These are phyloP conservation scores for Boleophthalmus pectinirostris DNA, from an alignment of 2,113 vertebrate genomes.

Conservation along the genomic window DNA sequence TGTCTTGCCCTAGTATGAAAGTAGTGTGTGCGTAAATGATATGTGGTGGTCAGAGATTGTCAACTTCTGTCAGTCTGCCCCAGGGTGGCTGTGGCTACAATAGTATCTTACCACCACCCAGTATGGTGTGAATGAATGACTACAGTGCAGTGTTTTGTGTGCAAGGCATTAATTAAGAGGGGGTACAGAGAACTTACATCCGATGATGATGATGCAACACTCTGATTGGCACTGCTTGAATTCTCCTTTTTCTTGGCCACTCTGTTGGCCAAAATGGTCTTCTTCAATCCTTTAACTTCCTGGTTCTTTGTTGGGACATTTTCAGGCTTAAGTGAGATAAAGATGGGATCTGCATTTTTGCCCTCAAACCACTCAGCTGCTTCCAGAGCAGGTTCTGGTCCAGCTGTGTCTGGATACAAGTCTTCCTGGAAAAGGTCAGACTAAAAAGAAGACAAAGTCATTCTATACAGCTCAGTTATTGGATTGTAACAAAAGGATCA, in stretches of 20 bases:
- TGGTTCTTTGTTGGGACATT: conserved; percentile 92
- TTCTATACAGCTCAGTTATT: neutral
- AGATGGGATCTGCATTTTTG: conserved; percentile 88
- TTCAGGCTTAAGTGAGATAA: conserved; percentile 93
- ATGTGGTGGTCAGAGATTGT: too few relatives aligned
- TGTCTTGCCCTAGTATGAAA: too few relatives aligned
- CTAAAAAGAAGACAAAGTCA: conserved; percentile 63
- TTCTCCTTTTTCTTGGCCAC: conserved; percentile 86
- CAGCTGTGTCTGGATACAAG: conserved; percentile 92
- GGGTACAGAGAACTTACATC: conserved; percentile 64
- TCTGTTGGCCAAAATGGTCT: conserved; percentile 92
- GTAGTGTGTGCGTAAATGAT: too few relatives aligned
- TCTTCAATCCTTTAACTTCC: conserved; percentile 90
- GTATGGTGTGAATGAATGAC: too few relatives aligned
- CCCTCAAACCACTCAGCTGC: conserved; percentile 97
- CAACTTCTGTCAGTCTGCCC: too few relatives aligned
- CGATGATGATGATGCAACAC: conserved; percentile 61
- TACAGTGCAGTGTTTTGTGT: too few relatives aligned
- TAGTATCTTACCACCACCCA: too few relatives aligned
- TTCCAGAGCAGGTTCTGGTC: conserved; percentile 89
- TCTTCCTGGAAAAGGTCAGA: conserved; percentile 98
- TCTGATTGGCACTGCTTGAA: conserved; percentile 79
- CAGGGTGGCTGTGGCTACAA: too few relatives aligned
- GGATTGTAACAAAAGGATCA: neutral
- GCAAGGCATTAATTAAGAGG: neutral